Evolutionary conservation across 2,888 invertebrate species (phyloP), one percentile per base, ranked within the genome.

Genomic region (Melinaea menophilus): DNA sequence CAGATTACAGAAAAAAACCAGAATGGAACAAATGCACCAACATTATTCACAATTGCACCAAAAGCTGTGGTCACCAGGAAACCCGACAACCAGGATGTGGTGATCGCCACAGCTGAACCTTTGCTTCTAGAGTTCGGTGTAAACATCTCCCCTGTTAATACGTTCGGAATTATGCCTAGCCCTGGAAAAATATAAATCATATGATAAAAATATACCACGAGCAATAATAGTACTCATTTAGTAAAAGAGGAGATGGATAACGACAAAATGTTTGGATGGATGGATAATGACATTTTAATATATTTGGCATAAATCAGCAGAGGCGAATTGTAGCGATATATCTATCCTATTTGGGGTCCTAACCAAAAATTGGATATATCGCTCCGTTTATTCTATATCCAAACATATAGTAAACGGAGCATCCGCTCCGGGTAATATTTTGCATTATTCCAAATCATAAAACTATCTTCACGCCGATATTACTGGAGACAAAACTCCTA

Each of bases 21-120:
- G 78, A 94, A 95, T 0, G 93, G 92, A 48, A 90, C 88, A 71
- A 91, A 90, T n/a, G 86, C 84, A 5, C 94, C 94, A 13, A 94
- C 84, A 0, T 81, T 75, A 0, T 69, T 71, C 34, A 73, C 56
- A 47, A 71, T 58, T 11, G 62, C 62, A 2, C 72, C 73, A 58
- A 73, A 73, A 3, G 63, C 55, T 0, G 71, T 68, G 1, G 72
- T 64, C 0, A 75, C 64, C 0, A 51, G 37, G 56, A 74, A 75
- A 2, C 73, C 69, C 11, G 66, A 67, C 0, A 69, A 2, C 70
- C 71, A 74, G 0, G 69, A 63, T 0, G 58, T n/a, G 0, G 71
- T 61, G 2, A 70, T 5, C 0, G 70, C 68, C 0, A 74, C 46
- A 0, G 72, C 66, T 2, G 74, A 69, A 5, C 74, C 73, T 5